Percentiles rank a stretch among this genome's conserved stretches.
Conservation (phyloP, 2,888 invertebrate species). For the Tenthredo mesomela region DNA sequence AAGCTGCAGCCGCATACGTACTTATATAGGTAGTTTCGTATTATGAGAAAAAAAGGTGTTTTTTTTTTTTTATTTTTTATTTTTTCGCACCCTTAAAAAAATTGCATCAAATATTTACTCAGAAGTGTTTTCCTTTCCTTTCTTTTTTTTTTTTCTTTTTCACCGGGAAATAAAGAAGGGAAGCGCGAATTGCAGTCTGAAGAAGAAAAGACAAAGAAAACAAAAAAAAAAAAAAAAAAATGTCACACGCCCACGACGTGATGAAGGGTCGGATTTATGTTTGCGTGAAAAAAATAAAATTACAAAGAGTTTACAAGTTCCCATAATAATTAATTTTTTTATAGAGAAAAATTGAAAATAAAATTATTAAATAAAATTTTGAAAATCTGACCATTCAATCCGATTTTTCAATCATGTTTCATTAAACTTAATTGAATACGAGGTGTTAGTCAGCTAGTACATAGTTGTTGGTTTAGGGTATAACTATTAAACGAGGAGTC, state of each 20-base stretch:
- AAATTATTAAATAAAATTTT: background rate
- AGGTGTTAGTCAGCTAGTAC: background rate
- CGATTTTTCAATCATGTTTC: background rate
- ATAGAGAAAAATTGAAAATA: background rate
- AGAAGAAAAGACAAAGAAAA: background rate
- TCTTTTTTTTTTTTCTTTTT: background rate
- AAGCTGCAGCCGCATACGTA: background rate
- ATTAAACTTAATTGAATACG: background rate
- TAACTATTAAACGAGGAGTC: background rate
- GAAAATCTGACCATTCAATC: background rate
- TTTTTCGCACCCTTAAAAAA: slow-evolving; percentile 36
- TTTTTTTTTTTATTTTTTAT: background rate
- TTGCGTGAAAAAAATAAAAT: background rate
- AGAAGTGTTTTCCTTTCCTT: background rate
- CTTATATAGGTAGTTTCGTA: background rate
- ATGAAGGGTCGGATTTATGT: background rate
- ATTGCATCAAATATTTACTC: slow-evolving; percentile 50
- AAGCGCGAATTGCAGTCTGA: background rate
- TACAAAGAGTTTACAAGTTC: background rate
- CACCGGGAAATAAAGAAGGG: background rate
- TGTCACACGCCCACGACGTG: background rate
- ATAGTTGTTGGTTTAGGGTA: slow-evolving; percentile 25
- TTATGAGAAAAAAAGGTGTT: slow-evolving; percentile 18
- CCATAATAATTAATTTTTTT: no score
- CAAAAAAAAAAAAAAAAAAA: background rate